Evolutionary conservation across 2,888 invertebrate genomes (phyloP).

Genomic region (Eupithecia abbreviata): DNA sequence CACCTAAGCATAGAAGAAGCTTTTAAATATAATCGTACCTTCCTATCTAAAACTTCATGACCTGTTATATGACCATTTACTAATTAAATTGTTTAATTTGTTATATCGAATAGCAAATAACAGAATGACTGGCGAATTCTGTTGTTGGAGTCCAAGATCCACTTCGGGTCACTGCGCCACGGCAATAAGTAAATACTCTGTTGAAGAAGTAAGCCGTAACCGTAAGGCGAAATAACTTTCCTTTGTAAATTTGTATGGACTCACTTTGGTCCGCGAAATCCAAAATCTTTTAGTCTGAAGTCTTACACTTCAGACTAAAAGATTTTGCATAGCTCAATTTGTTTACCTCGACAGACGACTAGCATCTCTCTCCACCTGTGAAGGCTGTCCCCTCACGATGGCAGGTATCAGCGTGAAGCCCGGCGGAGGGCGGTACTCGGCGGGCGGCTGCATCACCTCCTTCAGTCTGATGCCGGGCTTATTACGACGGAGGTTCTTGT

Average conservation of each 20-base stretch:
- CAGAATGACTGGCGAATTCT: not conserved
- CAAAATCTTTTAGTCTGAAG: no score
- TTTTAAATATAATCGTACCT: not conserved
- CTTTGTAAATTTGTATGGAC: no score
- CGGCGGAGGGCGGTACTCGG: constrained; percentile 84
- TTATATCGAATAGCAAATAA: not conserved
- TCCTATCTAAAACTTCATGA: not conserved
- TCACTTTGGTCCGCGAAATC: no score
- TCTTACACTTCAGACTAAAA: no score
- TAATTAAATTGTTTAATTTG: not conserved
- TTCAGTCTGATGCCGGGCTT: constrained; percentile 84
- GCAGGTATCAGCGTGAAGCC: constrained; percentile 85
- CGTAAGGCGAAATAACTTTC: no score
- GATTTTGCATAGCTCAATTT: not conserved
- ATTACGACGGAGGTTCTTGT: constrained; percentile 86
- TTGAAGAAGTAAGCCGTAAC: not conserved
- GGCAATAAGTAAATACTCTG: no score
- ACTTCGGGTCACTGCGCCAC: not conserved
- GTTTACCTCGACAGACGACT: constrained; percentile 73
- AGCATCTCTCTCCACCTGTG: constrained; percentile 70
- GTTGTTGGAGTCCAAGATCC: not conserved
- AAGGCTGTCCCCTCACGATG: constrained; percentile 72
- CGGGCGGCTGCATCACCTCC: constrained; percentile 82
- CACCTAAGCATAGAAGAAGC: not conserved
- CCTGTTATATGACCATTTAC: not conserved